Percentiles rank a stretch among this genome's conserved stretches.
Evolutionary conservation across 2,113 vertebrate genomes (phyloP).

Genomic region (Rhinoderma darwinii): DNA sequence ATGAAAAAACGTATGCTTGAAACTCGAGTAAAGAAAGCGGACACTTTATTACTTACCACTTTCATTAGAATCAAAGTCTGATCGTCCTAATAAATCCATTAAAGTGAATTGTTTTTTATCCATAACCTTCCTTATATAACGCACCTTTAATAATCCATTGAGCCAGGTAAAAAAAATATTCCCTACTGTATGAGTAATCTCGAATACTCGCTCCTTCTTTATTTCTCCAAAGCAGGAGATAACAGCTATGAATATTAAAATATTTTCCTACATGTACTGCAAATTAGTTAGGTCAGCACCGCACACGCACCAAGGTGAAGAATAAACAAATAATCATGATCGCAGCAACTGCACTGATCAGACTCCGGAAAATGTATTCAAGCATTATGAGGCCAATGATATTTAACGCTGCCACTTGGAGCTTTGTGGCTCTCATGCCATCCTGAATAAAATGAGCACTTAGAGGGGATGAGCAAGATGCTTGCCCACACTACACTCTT

Average conservation of each 20-base stretch:
- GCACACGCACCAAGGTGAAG: constrained; percentile 72
- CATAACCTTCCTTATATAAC: not conserved
- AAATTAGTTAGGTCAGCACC: constrained; percentile 73
- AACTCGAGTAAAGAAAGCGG: constrained; percentile 19
- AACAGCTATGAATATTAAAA: constrained; percentile 58
- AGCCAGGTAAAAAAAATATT: constrained; percentile 2
- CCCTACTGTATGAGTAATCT: not conserved
- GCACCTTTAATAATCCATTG: not conserved
- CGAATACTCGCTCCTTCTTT: constrained; percentile 27
- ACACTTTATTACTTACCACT: constrained; percentile 71
- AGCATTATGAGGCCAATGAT: constrained; percentile 68
- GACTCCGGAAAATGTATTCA: constrained; percentile 74
- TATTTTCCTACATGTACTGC: not conserved
- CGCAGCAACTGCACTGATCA: constrained; percentile 66
- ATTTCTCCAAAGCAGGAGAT: constrained; percentile 25
- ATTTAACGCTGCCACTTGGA: constrained; percentile 75
- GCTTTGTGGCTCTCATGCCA: constrained; percentile 72
- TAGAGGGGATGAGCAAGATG: constrained; percentile 69
- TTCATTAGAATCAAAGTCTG: constrained; percentile 69
- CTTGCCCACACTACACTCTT: constrained; percentile 70
- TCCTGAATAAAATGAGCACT: constrained; percentile 72
- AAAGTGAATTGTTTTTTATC: constrained; percentile 59
- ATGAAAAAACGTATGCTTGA: constrained; percentile 54
- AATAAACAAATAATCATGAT: constrained; percentile 71
- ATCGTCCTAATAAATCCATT: constrained; percentile 70